These are phyloP conservation scores for Rotaria socialis DNA, from an alignment of 2,888 invertebrate species.

Conservation along the genomic window DNA sequence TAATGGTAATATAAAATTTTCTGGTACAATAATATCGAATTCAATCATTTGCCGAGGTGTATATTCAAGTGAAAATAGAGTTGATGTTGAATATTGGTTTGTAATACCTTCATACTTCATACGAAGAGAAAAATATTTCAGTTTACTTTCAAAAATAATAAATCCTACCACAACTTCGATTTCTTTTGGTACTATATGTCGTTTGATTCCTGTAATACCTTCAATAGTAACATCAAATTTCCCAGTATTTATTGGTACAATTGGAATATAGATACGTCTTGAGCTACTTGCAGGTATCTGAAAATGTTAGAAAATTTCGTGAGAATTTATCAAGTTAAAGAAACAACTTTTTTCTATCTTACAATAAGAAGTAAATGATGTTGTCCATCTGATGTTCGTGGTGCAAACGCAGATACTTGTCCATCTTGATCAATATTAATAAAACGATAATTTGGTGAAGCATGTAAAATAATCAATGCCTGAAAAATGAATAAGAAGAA, in stretches of 20 bases:
- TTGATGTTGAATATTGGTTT: slow-evolving; percentile 83
- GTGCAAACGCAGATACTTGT: not conserved
- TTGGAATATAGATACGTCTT: slow-evolving; percentile 18
- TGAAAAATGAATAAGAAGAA: not conserved
- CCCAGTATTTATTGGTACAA: not conserved
- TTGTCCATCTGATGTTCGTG: slow-evolving; percentile 22
- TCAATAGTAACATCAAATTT: slow-evolving; percentile 8
- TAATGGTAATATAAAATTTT: slow-evolving; percentile 82
- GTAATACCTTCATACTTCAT: slow-evolving; percentile 67
- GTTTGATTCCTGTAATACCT: not conserved
- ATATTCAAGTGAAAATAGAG: slow-evolving; percentile 73
- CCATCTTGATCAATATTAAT: slow-evolving; percentile 42
- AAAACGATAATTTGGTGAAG: slow-evolving; percentile 32
- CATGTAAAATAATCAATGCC: slow-evolving; percentile 37
- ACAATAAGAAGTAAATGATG: slow-evolving; percentile 30
- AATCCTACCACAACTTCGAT: not conserved
- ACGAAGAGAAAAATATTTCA: too few relatives aligned
- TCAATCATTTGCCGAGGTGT: slow-evolving; percentile 80
- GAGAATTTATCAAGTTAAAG: too few relatives aligned
- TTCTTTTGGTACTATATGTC: not conserved
- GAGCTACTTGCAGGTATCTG: not conserved
- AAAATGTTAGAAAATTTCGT: not conserved
- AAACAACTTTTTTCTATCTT: not conserved
- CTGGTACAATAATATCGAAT: slow-evolving; percentile 89
- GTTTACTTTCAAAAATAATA: not conserved